Evolutionary conservation across 2,113 vertebrate genomes (phyloP).

Genomic region (Laticauda laticaudata): DNA sequence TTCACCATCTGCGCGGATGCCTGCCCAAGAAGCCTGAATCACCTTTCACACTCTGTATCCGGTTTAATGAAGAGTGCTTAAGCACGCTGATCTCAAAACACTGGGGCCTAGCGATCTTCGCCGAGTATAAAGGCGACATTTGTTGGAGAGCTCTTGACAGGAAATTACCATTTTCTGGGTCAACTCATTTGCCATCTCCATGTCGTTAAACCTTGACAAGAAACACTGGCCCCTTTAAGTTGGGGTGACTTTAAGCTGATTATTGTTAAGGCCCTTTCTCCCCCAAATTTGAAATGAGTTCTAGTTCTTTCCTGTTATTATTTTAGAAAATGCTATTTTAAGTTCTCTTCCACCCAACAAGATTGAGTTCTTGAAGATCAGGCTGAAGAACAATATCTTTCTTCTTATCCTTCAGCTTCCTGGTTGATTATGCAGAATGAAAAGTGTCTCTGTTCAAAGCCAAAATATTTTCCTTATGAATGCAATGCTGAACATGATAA

Average conservation of each 20-base stretch:
- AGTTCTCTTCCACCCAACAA: slow-evolving; percentile 49
- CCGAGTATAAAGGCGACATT: slow-evolving; percentile 77
- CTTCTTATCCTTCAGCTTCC: slow-evolving; percentile 52
- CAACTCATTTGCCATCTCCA: slow-evolving; percentile 67
- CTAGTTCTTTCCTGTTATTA: slow-evolving; percentile 56
- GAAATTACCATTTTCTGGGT: slow-evolving; percentile 84
- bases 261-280: slow-evolving; percentile 43
- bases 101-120: slow-evolving; percentile 77
- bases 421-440: slow-evolving; percentile 55
- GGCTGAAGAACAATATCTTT: slow-evolving; percentile 68
- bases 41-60: slow-evolving; percentile 86
- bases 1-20: slow-evolving; percentile 76
- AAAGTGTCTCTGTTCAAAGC: slow-evolving; percentile 61
- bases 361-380: slow-evolving; percentile 49
- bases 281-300: slow-evolving; percentile 51
- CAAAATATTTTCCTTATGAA: slow-evolving; percentile 73
- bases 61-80: slow-evolving; percentile 74
- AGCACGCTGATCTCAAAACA: slow-evolving; percentile 72
- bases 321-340: slow-evolving; percentile 63
- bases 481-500: slow-evolving; percentile 55
- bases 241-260: slow-evolving; percentile 39
- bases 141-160: slow-evolving; percentile 80
- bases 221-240: slow-evolving; percentile 48
- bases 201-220: slow-evolving; percentile 61
- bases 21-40: slow-evolving; percentile 75